Base-by-base conservation (phyloP, 2,888 invertebrate genomes). In the Sussaba pulchella region DNA sequence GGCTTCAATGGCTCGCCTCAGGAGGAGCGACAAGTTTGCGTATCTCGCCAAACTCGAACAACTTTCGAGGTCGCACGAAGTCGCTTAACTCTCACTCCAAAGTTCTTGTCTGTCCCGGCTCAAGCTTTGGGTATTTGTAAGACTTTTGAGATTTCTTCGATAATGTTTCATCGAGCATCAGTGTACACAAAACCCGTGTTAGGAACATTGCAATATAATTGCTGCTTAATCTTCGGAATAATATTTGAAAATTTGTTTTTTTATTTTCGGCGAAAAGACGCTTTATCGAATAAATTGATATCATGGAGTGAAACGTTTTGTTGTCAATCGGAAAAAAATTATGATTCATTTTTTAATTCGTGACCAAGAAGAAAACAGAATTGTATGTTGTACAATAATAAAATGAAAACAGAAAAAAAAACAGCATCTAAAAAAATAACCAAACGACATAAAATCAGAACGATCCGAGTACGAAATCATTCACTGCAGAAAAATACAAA, bases 11-110 rank as follows among this genome's bases (percentile, higher is more conserved):
- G 50, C 43, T 66, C 64, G 19, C 41, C 47, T 39, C 59, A 21
- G 17, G 14, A 17, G 50, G 41, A 39, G 57, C 26, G 36, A 71
- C 31, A 75, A 71, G 67, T 73, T 81, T 76, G 36, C 45, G 9
- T 39, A 36, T 61, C 63, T 54, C 41, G 52, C 19, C 36, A 63
- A 69, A 76, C 66, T 67, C 63, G 72, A 77, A 72, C 72, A 67
- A 71, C 70, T 71, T 79, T 79, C 70, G 71, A 71, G 66, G 54
- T 81, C 69, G 61, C 66, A n/a, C 41, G 70, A 70, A 64, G 69
- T 74, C 69, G 54, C 73, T 74, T 26, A 24, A 71, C 59, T 75
- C 75, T 63, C 31, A 39, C 64, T 77, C 21, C 41, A 73, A 81
- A 81, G 63, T 81, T 74, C 67, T 45, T 36, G 19, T 57, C 59